Conservation (phyloP, 2,113 vertebrate species). For the Typhlomys cinereus region DNA sequence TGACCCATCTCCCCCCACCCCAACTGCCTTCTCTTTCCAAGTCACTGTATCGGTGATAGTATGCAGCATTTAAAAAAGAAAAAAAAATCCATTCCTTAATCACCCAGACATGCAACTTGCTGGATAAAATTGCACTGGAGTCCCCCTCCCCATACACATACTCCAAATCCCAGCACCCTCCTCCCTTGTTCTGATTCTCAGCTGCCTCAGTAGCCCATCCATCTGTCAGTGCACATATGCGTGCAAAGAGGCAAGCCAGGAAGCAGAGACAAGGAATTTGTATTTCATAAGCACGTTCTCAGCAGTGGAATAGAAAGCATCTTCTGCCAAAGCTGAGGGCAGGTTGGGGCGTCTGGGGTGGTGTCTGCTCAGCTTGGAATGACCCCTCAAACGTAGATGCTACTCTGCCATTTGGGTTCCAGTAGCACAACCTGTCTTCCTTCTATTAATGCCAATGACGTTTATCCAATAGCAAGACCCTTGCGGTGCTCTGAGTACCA, state of each 20-base stretch:
- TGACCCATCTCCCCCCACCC: not conserved
- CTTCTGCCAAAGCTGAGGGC: constrained; percentile 51
- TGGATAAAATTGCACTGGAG: constrained; percentile 11
- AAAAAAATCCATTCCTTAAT: constrained; percentile 18
- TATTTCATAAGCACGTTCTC: constrained; percentile 64
- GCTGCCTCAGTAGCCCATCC: constrained; percentile 69
- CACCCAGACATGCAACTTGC: constrained; percentile 24
- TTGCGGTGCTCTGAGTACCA: not conserved
- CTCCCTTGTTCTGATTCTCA: constrained; percentile 61
- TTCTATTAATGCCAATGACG: not conserved
- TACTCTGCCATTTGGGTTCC: constrained; percentile 13
- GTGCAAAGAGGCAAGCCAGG: constrained; percentile 74
- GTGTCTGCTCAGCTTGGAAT: constrained; percentile 34
- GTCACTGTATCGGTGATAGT: not conserved
- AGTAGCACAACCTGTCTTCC: not conserved
- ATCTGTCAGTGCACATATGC: constrained; percentile 78
- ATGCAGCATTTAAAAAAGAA: not conserved
- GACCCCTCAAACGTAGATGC: constrained; percentile 46
- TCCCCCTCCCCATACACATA: not conserved
- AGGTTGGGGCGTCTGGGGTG: not conserved
- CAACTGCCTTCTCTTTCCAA: not conserved
- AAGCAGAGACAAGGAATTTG: constrained; percentile 64
- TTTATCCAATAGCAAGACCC: not conserved
- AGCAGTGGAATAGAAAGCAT: constrained; percentile 51
- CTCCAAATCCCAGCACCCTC: constrained; percentile 49